Conservation (phyloP, 2,888 invertebrate species). For the Scotopteryx bipunctaria region DNA sequence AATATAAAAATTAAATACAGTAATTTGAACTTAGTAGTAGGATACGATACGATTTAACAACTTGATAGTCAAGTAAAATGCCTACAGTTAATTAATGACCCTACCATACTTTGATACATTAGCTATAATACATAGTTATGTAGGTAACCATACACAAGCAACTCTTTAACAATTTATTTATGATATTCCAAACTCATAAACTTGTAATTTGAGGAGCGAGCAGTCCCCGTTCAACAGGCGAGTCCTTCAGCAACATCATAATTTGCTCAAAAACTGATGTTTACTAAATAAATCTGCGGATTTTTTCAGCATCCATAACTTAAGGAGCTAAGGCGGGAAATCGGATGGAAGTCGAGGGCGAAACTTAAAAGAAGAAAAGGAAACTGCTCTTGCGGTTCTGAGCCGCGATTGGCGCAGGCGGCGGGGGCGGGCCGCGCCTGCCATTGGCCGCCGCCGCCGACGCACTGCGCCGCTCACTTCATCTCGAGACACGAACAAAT, state of each 20-base stretch:
- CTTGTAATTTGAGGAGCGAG: background rate
- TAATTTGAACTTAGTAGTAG: no score
- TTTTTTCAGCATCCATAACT: conserved; percentile 78
- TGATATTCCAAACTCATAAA: background rate
- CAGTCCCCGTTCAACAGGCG: background rate
- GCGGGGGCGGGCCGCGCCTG: conserved; percentile 72
- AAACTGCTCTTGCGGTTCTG: conserved; percentile 75
- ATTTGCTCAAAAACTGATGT: conserved; percentile 74
- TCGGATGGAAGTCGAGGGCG: conserved; percentile 81
- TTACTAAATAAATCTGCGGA: conserved; percentile 75
- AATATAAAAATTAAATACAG: no score
- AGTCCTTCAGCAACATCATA: conserved; percentile 68
- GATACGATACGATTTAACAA: no score
- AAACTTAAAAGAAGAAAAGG: conserved; percentile 83
- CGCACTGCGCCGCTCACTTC: conserved; percentile 75
- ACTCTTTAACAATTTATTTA: background rate
- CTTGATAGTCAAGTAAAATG: no score
- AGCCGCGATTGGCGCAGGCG: conserved; percentile 65
- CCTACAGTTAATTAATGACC: no score
- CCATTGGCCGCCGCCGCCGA: conserved; percentile 69
- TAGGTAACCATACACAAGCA: no score
- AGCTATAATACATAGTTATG: no score
- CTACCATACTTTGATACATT: no score
- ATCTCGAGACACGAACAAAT: conserved; percentile 79
- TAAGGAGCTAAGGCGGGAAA: conserved; percentile 79